Conservation (phyloP, 2,113 vertebrate species). For the Clarias magur region DNA sequence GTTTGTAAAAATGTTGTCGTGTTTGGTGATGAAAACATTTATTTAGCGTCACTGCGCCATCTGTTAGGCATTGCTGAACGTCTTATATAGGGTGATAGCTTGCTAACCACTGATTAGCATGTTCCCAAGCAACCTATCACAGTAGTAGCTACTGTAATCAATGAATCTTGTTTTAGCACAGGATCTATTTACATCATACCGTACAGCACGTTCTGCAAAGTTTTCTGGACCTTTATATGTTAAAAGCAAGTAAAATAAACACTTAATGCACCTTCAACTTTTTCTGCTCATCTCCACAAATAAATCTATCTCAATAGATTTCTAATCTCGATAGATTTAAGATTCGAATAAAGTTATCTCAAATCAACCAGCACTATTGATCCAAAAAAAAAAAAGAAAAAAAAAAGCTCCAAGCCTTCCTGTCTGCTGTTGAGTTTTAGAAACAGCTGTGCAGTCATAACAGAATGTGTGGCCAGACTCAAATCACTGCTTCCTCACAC, state of each 20-base stretch:
- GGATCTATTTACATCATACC: not conserved
- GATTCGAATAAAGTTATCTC: not conserved
- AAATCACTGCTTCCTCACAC: slow-evolving; percentile 43
- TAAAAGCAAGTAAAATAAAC: not conserved
- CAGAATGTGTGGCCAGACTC: slow-evolving; percentile 56
- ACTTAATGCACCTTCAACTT: not conserved
- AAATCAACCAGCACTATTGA: not conserved
- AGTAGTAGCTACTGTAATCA: not conserved
- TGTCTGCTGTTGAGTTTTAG: slow-evolving; percentile 52
- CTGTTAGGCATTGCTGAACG: not conserved
- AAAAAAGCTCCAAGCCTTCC: slow-evolving; percentile 31
- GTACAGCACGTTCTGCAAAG: not conserved
- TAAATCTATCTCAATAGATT: not conserved
- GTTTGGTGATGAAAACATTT: not conserved
- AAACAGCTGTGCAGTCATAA: slow-evolving; percentile 61
- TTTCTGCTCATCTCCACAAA: not conserved
- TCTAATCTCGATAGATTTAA: no score
- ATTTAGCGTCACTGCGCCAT: not conserved
- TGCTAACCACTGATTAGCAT: not conserved
- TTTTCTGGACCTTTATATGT: not conserved
- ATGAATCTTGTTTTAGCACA: not conserved
- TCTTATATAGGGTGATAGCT: not conserved
- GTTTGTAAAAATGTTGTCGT: not conserved
- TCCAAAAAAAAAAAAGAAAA: slow-evolving; percentile 33
- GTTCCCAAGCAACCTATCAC: not conserved